Base-by-base conservation (phyloP, 1,140 invertebrate genomes). In the Calephelis virginiensis region DNA sequence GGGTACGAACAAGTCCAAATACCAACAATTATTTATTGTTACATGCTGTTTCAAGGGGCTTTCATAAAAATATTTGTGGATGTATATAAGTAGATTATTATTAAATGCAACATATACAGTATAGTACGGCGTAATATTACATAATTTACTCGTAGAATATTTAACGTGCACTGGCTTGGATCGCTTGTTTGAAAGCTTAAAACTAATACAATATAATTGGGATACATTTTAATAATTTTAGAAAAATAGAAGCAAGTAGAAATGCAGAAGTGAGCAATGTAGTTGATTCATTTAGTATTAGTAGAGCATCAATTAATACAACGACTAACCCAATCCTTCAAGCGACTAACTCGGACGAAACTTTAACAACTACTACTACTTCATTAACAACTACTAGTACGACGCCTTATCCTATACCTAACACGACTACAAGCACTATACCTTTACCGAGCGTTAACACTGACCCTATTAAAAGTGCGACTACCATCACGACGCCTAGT, bases 401-500 rank as follows among this genome's bases (percentile, higher is more conserved):
- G 28, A 59, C 28, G 56, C 56, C 7, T 37, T 12, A n/a, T 7
- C 12, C 37, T 59, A n/a, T 59, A 38, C 28, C 56, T 59, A 59
- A 40, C 28, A 59, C 56, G n/a, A 59, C 56, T 38, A 59, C 56
- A 17, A 59, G 53, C 53, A 43, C 40, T 43, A 43, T 43, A 43
- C 40, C 64, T 64, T 70, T 73, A 68, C 71, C 74, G 59, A 77
- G 59, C 72, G 72, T 66, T 60, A 78, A 68, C 61, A 73, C 47
- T 13, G 73, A 68, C 40, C 69, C 56, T 12, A 81, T 77, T 5
- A 74, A 5, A 7, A 76, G 67, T 28, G 74, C 66, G 17, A 81
- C 83, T 11, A 81, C 85, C 6, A 83, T 79, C 0, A 82, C 83
- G 6, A 83, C 78, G 9, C 37, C 60, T 37, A 65, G 63, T 48